A percentile compares a stretch with the other conserved stretches of the same genome.
Conservation (phyloP, 1,140 invertebrate genomes). For the Scaptomyza hsui region DNA sequence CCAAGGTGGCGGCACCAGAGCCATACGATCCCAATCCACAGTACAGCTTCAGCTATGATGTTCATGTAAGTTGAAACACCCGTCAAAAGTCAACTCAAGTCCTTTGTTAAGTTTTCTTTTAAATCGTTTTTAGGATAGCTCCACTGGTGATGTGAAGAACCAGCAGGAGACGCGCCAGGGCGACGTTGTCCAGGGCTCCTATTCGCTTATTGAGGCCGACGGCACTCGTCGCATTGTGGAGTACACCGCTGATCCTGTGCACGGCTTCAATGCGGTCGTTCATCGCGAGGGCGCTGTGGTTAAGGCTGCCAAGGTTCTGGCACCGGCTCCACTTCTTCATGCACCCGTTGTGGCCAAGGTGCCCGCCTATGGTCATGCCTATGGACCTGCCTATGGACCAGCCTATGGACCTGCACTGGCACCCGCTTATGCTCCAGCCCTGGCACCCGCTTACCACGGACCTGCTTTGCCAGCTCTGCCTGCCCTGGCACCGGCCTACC, state of each 20-base stretch:
- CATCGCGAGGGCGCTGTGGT: conserved; percentile 84
- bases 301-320: conserved; percentile 79
- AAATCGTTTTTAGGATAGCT: conserved; percentile 82
- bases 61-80: conserved; percentile 84
- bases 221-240: conserved; percentile 85
- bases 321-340: conserved; percentile 70
- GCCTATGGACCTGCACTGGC: conserved; percentile 13
- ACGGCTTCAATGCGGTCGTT: conserved; percentile 85
- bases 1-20: conserved; percentile 84
- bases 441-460: conserved; percentile 47
- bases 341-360: conserved; percentile 65
- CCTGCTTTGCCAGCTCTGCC: conserved; percentile 15
- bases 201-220: conserved; percentile 86
- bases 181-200: conserved; percentile 86
- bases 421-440: conserved; percentile 39
- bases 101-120: neutral
- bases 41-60: conserved; percentile 86
- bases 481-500: conserved; percentile 59
- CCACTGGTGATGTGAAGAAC: conserved; percentile 86
- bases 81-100: neutral
- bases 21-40: conserved; percentile 86
- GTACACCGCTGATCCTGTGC: conserved; percentile 85
- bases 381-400: conserved; percentile 1
- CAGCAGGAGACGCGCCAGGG: conserved; percentile 86
- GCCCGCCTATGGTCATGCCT: conserved; percentile 34